Evolutionary conservation across 2,888 invertebrate genomes (phyloP).

Genomic region (Leptarthrus brevirostris): DNA sequence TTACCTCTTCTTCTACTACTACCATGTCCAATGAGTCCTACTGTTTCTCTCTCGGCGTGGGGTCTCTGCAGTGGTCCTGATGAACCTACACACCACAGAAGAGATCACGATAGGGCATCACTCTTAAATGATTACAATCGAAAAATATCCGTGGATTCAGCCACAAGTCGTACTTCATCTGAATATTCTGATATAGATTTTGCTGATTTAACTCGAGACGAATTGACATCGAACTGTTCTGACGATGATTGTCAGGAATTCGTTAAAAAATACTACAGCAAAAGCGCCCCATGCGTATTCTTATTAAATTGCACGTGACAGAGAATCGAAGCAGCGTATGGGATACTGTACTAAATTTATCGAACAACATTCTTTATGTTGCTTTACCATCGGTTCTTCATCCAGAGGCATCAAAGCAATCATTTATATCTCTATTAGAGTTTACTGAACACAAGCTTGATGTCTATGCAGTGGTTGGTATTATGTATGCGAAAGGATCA

Average conservation of each 20-base stretch:
- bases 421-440: conserved; percentile 92
- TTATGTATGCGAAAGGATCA: conserved; percentile 87
- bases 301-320: conserved; percentile 82
- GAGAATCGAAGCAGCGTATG: conserved; percentile 83
- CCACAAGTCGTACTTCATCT: conserved; percentile 63
- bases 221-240: conserved; percentile 64
- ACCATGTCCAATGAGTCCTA: conserved; percentile 79
- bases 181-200: conserved; percentile 64
- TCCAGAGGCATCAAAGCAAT: conserved; percentile 94
- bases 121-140: conserved; percentile 67
- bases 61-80: conserved; percentile 99
- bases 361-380: conserved; percentile 83
- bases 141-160: conserved; percentile 67
- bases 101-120: conserved; percentile 69
- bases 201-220: conserved; percentile 61
- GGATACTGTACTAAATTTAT: conserved; percentile 77
- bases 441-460: conserved; percentile 94
- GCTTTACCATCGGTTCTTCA: conserved; percentile 87
- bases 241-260: conserved; percentile 68
- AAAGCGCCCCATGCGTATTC: conserved; percentile 77
- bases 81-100: conserved; percentile 82
- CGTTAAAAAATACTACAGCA: conserved; percentile 74
- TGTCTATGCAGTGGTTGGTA: conserved; percentile 80
- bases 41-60: conserved; percentile 94
- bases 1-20: conserved; percentile 73